Percentiles rank a stretch among this genome's conserved stretches.
Evolutionary conservation across 2,113 vertebrate species (phyloP).

Genomic region (Pipra filicauda): DNA sequence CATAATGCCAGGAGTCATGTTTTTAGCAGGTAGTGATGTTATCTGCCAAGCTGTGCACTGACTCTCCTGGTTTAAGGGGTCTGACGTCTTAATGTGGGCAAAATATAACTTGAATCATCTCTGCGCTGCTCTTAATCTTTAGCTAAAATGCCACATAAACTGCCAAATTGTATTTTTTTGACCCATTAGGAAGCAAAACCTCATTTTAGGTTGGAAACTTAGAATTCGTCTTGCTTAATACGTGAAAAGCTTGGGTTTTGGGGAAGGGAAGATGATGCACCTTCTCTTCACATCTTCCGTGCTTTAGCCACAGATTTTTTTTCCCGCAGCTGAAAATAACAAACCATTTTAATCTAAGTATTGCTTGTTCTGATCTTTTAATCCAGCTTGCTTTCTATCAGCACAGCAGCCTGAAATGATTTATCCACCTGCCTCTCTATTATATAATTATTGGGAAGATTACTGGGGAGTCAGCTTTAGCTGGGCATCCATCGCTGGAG

Average conservation of each 20-base stretch:
- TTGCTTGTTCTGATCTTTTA: conserved; percentile 57
- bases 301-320: background rate
- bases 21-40: accelerated
- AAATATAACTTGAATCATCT: background rate
- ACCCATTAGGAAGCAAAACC: background rate
- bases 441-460: conserved; percentile 64
- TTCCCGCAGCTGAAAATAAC: background rate
- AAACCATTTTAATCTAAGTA: conserved; percentile 55
- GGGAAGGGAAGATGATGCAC: background rate
- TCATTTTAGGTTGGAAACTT: background rate
- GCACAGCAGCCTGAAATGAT: conserved; percentile 4
- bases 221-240: background rate
- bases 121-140: accelerated
- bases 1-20: accelerated
- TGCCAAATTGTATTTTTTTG: background rate
- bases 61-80: background rate
- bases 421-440: conserved; percentile 15
- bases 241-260: accelerated
- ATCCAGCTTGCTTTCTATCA: conserved; percentile 51
- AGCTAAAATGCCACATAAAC: background rate
- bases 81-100: background rate
- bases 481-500: background rate
- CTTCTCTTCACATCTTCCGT: background rate
- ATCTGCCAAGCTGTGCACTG: accelerated
- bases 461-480: conserved; percentile 29